These are phyloP conservation scores for Echeneis naucrates DNA, from an alignment of 2,797 vertebrate genomes.

Conservation along the genomic window DNA sequence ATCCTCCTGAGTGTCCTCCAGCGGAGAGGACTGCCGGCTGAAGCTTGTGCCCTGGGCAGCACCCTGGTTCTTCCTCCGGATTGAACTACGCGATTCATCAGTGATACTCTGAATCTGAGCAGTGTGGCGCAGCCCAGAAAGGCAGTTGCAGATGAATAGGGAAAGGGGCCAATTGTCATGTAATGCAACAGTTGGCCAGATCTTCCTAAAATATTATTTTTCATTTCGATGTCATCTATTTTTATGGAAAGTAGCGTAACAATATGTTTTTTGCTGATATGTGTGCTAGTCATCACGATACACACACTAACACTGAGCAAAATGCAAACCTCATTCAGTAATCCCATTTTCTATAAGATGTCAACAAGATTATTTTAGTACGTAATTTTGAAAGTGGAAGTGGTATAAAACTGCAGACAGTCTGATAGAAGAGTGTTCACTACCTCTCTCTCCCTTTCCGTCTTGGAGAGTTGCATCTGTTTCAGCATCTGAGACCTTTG, in stretches of 20 bases:
- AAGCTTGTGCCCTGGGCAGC: constrained; percentile 73
- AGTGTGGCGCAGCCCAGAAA: constrained; percentile 46
- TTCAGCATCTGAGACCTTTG: constrained; percentile 97
- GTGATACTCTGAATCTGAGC: constrained; percentile 95
- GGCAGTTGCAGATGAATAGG: constrained; percentile 69
- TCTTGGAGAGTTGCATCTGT: constrained; percentile 97
- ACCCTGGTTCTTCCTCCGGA: constrained; percentile 89
- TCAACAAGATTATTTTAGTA: not conserved
- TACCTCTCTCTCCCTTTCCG: constrained; percentile 95
- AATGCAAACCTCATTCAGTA: constrained; percentile 14
- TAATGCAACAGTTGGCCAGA: constrained; percentile 24
- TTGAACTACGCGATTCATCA: constrained; percentile 90
- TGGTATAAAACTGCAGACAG: not conserved
- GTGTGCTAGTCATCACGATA: not conserved
- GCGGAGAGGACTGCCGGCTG: constrained; percentile 81
- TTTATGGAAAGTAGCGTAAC: not conserved
- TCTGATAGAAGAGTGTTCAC: not conserved
- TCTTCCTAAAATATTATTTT: not conserved
- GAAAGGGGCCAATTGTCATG: constrained; percentile 74
- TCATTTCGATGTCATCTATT: not conserved
- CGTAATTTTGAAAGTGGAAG: not conserved
- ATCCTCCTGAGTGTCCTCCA: constrained; percentile 84
- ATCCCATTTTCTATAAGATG: not conserved
- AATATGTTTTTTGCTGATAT: not conserved
- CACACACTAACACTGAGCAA: not conserved